Conservation (phyloP, 1,140 invertebrate genomes). For the Caenorhabditis latens region DNA sequence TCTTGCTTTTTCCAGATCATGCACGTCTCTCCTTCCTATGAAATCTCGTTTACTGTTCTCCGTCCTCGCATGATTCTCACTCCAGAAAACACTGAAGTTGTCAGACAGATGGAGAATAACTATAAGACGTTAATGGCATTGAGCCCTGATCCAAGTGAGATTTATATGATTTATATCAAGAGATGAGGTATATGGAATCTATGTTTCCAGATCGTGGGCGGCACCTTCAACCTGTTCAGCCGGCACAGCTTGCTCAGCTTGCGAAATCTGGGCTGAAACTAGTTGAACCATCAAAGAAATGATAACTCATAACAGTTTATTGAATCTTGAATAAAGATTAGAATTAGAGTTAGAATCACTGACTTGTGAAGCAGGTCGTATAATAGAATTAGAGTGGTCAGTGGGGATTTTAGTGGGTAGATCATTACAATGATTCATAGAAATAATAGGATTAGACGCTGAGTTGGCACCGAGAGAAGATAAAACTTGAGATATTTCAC, state of each 20-base stretch:
- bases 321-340: neutral
- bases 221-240: neutral
- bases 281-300: neutral
- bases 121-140: neutral
- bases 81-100: constrained; percentile 13
- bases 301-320: neutral
- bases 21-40: constrained; percentile 31
- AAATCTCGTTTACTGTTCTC: constrained; percentile 55
- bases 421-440: constrained; percentile 40
- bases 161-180: too few species aligned
- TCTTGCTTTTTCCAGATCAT: constrained; percentile 44
- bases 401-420: constrained; percentile 10
- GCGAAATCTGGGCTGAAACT: neutral
- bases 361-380: constrained; percentile 13
- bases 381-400: neutral
- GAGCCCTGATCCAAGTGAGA: constrained; percentile 36
- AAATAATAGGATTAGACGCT: constrained; percentile 13
- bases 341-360: neutral
- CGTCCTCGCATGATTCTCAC: constrained; percentile 44
- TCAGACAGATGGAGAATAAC: constrained; percentile 33
- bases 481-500: neutral
- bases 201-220: constrained; percentile 25
- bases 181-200: too few species aligned
- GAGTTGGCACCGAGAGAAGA: neutral
- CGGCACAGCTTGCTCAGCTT: neutral